These are phyloP conservation scores for Mallotus villosus DNA, from an alignment of 2,797 vertebrate species.

Conservation along the genomic window DNA sequence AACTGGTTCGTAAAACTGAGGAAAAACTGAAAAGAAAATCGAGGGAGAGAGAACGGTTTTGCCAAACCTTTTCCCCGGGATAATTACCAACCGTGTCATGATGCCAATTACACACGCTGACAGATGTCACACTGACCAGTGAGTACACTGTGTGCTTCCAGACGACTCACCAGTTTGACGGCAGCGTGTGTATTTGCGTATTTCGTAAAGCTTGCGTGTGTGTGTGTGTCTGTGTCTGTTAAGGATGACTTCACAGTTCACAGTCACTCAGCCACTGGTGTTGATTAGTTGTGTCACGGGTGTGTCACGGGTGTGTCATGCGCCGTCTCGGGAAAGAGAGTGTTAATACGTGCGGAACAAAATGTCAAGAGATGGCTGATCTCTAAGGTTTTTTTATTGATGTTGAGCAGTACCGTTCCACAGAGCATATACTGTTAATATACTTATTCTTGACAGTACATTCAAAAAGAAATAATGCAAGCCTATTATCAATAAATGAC, in stretches of 20 bases:
- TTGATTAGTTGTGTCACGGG: neutral
- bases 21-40: neutral
- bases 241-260: neutral
- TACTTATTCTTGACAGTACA: slow-evolving; percentile 61
- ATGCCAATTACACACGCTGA: slow-evolving; percentile 9
- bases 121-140: slow-evolving; percentile 2
- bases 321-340: neutral
- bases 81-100: slow-evolving; percentile 21
- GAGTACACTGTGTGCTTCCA: neutral
- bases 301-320: slow-evolving; percentile 1
- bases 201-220: no score
- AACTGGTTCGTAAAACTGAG: neutral
- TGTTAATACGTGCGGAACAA: neutral
- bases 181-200: neutral
- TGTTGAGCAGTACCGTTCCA: slow-evolving; percentile 56
- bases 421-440: slow-evolving; percentile 64
- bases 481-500: slow-evolving; percentile 62
- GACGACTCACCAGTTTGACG: neutral
- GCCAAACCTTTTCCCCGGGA: neutral
- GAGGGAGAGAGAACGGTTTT: neutral
- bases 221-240: neutral
- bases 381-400: slow-evolving; percentile 60
- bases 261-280: neutral
- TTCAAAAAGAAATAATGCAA: slow-evolving; percentile 58
- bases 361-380: slow-evolving; percentile 11